These are phyloP conservation scores for Laothoe populi DNA, from an alignment of 2,888 invertebrate genomes.

Conservation along the genomic window DNA sequence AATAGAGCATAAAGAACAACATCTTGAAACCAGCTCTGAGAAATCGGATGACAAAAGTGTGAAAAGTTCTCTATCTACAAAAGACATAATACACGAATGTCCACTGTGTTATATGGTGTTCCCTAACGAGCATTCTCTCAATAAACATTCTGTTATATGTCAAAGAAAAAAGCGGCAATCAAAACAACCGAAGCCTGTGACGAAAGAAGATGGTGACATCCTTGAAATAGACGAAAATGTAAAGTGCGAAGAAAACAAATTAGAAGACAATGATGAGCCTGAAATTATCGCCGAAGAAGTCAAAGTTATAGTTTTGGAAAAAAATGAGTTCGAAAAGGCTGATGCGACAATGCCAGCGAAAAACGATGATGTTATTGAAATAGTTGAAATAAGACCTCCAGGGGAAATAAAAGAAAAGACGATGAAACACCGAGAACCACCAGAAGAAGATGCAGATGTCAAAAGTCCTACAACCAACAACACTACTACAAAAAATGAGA, in stretches of 20 bases:
- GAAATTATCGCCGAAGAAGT: constrained; percentile 39
- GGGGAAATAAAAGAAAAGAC: constrained; percentile 35
- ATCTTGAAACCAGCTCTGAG: constrained; percentile 70
- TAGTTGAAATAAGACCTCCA: constrained; percentile 29
- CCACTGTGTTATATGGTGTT: constrained; percentile 82
- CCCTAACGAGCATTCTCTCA: constrained; percentile 80
- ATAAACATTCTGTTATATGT: constrained; percentile 72
- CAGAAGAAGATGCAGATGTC: constrained; percentile 35
- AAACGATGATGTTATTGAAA: constrained; percentile 16
- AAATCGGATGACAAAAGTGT: constrained; percentile 77
- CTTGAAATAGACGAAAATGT: constrained; percentile 34
- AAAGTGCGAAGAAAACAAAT: constrained; percentile 35
- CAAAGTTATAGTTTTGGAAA: constrained; percentile 28
- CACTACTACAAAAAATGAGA: constrained; percentile 23
- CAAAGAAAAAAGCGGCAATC: constrained; percentile 74
- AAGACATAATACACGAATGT: constrained; percentile 81
- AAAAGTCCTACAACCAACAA: not conserved
- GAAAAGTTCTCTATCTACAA: constrained; percentile 72
- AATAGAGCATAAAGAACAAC: constrained; percentile 79
- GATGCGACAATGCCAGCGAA: constrained; percentile 28
- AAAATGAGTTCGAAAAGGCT: constrained; percentile 30
- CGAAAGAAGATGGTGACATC: constrained; percentile 37
- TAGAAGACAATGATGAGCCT: constrained; percentile 33
- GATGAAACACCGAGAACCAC: constrained; percentile 35
- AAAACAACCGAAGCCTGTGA: constrained; percentile 51